Evolutionary conservation across 2,888 invertebrate species (phyloP).

Genomic region (Congeria kusceri): DNA sequence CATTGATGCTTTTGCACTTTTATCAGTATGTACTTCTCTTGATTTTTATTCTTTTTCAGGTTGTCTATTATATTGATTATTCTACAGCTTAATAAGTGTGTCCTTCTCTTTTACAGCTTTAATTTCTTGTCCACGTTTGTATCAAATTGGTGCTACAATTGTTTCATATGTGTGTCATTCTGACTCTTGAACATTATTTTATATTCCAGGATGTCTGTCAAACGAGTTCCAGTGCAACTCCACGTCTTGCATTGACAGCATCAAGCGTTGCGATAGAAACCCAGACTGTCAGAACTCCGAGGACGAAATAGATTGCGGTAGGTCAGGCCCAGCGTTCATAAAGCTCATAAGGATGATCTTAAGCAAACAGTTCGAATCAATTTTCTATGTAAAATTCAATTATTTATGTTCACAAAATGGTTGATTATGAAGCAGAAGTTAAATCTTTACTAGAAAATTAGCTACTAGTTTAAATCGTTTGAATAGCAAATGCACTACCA

Average conservation of each 20-base stretch:
- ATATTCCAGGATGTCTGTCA: conserved; percentile 85
- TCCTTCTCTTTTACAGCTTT: too few species aligned
- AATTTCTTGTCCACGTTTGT: too few species aligned
- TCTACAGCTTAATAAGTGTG: too few species aligned
- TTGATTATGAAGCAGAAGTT: too few species aligned
- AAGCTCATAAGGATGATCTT: too few species aligned
- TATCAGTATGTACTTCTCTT: too few species aligned
- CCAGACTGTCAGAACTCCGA: conserved; percentile 85
- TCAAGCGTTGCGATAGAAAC: conserved; percentile 85
- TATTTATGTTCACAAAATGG: too few species aligned
- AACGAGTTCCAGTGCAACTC: conserved; percentile 86
- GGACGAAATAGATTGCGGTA: conserved; percentile 86
- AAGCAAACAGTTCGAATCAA: not conserved
- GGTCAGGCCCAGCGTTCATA: conserved; percentile 17
- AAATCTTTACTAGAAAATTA: not conserved
- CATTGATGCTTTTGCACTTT: too few species aligned
- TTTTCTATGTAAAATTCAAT: not conserved
- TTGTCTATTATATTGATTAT: too few species aligned
- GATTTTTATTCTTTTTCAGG: too few species aligned
- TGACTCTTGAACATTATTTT: not conserved
- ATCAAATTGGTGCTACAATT: too few species aligned
- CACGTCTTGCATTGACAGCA: conserved; percentile 85
- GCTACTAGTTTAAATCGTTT: not conserved
- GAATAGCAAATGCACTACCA: not conserved
- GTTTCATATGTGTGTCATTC: too few species aligned